phyloP scores from a whole-genome alignment of 2,113 vertebrate genomes.

The Connochaetes taurinus region DNA sequence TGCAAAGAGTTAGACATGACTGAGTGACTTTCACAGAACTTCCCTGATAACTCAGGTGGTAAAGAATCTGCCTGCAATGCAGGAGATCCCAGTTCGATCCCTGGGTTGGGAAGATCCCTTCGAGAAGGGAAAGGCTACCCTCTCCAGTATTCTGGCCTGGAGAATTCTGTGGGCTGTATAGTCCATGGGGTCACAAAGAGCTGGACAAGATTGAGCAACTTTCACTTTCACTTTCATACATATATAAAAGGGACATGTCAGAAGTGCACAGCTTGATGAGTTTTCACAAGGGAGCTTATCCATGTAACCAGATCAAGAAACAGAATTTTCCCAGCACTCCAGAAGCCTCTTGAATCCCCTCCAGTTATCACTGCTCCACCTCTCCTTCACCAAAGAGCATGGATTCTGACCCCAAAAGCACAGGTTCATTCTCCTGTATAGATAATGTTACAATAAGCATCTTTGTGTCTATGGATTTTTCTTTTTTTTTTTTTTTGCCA shows the following conservation, averaged over 20 bases:
- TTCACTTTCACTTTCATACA: background rate
- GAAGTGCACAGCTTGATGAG: background rate
- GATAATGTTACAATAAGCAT: background rate
- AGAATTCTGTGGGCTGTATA: background rate
- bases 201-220: background rate
- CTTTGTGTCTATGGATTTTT: background rate
- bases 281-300: background rate
- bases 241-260: background rate
- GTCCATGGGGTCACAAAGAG: background rate
- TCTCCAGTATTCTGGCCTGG: background rate
- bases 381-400: background rate
- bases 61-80: background rate
- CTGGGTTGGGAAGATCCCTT: background rate
- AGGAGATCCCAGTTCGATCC: background rate
- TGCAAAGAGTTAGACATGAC: background rate
- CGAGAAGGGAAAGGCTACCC: background rate
- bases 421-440: background rate
- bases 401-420: background rate
- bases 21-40: background rate
- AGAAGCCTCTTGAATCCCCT: background rate
- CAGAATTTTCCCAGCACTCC: background rate
- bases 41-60: background rate
- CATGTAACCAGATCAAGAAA: background rate
- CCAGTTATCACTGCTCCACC: too few species aligned
- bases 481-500: background rate